Evolutionary conservation across 2,797 vertebrate genomes (phyloP), one percentile per base, ranked within the genome.

Genomic region (Nannoperca australis): DNA sequence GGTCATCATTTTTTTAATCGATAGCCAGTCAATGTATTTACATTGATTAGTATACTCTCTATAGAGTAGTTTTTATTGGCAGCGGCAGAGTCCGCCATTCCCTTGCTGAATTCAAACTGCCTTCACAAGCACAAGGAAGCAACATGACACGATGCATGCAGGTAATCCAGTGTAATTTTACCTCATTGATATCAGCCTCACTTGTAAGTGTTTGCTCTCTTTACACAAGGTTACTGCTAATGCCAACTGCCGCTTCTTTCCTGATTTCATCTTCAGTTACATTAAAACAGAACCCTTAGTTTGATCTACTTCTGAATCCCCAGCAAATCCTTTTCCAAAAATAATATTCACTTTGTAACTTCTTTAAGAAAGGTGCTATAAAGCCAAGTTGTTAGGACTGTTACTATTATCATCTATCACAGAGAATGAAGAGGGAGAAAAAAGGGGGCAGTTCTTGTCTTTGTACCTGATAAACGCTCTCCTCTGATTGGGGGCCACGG

Each of bases 381-480:
- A 66, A 73, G 65, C 67, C 77, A 72, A 53, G 56, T 68, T 82
- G 85, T 90, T 85, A 89, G 77, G 81, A 76, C 27, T 77, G 70
- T 53, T 78, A 62, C 30, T 69, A 49, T 63, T 60, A 76, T 81
- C 49, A 82, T 84, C 86, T 86, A 71, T 78, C 55, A 87, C 72
- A 90, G 69, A 85, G 75, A 71, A 81, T 74, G 73, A 67, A 69
- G 67, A 84, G 86, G 85, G 81, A 74, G 80, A 63, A 54, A 50
- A 75, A 82, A 85, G 76, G 84, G 85, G 91, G 89, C 78, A 83
- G 89, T 89, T 85, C 89, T 95, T 93, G 91, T 90, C 86, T 89
- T 93, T 93, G 96, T 99, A 99, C 98, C 98, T 99, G 98, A 96
- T 99, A 99, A 97, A 99, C 96, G 97, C 97, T 99, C 96, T 99